phyloP scores from a whole-genome alignment of 2,113 vertebrate genomes.

The Acanthochromis polyacanthus region DNA sequence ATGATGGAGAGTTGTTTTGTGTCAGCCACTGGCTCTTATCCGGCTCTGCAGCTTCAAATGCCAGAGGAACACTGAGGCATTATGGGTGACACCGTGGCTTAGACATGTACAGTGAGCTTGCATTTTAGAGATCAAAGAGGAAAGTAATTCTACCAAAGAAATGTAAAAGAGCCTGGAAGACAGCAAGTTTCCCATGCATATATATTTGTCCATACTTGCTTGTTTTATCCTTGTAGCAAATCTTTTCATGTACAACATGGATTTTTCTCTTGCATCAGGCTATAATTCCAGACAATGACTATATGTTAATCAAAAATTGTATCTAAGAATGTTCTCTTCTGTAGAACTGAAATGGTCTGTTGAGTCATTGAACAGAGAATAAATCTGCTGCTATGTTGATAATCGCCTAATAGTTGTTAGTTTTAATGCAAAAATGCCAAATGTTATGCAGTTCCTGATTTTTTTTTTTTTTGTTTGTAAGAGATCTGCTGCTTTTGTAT shows the following conservation, averaged over 20 bases:
- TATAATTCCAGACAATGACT: background rate
- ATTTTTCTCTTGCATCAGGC: background rate
- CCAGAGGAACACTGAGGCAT: constrained; percentile 35
- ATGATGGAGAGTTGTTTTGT: constrained; percentile 44
- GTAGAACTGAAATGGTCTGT: no score
- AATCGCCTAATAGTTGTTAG: no score
- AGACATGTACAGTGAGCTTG: constrained; percentile 12
- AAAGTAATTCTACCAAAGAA: no score
- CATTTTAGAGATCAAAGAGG: background rate
- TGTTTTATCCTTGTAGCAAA: no score
- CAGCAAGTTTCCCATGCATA: background rate
- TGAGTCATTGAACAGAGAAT: background rate
- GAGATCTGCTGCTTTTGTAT: background rate
- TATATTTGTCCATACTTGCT: no score
- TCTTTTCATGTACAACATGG: background rate
- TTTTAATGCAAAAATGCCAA: background rate
- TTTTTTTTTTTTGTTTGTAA: no score
- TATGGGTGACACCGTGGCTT: constrained; percentile 15
- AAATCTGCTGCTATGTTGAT: no score
- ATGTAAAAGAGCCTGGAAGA: background rate
- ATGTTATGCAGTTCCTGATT: no score
- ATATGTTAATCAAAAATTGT: background rate
- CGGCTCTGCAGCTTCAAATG: constrained; percentile 32
- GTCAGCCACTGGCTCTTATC: constrained; percentile 27
- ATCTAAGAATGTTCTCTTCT: background rate